Conservation (phyloP, 2,797 vertebrate species). For the Oreortyx pictus region DNA sequence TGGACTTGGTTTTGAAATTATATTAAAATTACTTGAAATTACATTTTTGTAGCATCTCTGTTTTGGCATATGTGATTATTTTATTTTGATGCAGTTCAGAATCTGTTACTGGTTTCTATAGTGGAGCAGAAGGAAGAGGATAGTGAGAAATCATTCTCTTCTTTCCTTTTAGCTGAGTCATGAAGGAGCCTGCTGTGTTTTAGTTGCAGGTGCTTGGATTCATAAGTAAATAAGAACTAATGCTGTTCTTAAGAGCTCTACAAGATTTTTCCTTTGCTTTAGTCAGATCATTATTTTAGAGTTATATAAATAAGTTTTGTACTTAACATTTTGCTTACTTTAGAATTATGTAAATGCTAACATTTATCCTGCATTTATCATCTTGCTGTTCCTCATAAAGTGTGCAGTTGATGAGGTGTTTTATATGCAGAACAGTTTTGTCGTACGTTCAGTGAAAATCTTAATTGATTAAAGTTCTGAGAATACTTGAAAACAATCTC, state of each 20-base stretch:
- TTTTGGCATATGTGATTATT: not conserved
- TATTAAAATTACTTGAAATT: not conserved
- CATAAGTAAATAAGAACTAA: conserved; percentile 40
- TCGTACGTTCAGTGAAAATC: not conserved
- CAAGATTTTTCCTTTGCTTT: not conserved
- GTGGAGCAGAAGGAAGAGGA: conserved; percentile 29
- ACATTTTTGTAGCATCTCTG: too few relatives aligned
- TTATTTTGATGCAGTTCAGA: not conserved
- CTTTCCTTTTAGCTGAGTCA: conserved; percentile 66
- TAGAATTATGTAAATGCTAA: not conserved
- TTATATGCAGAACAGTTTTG: not conserved
- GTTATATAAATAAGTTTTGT: not conserved
- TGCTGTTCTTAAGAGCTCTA: not conserved
- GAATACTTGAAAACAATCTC: conserved; percentile 21
- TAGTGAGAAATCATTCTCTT: conserved; percentile 28
- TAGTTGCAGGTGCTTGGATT: conserved; percentile 57
- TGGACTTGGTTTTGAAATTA: not conserved
- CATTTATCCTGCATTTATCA: not conserved
- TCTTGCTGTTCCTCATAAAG: conserved; percentile 8
- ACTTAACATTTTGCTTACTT: conserved; percentile 28
- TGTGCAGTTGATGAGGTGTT: not conserved
- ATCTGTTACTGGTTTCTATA: conserved; percentile 20
- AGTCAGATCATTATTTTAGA: conserved; percentile 25
- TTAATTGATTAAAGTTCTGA: conserved; percentile 33
- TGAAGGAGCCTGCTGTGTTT: conserved; percentile 54